Percentiles rank a stretch among this genome's conserved stretches.
These are phyloP conservation scores for Cartodere bifasciata DNA, from an alignment of 2,888 invertebrate genomes.

Conservation along the genomic window DNA sequence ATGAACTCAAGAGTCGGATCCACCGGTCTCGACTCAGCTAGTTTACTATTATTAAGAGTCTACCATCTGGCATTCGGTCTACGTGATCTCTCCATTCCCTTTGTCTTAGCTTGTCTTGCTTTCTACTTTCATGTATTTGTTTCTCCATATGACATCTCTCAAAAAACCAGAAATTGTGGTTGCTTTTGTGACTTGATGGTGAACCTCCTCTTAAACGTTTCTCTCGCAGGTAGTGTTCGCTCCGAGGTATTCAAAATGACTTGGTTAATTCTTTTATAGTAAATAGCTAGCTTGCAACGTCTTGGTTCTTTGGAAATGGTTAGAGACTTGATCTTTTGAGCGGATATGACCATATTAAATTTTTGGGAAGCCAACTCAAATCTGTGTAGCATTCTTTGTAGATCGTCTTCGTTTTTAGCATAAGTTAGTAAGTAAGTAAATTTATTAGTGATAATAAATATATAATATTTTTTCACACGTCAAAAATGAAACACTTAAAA, in stretches of 20 bases:
- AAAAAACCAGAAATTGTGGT: constrained; percentile 5
- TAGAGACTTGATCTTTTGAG: constrained; percentile 3
- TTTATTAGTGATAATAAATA: too few relatives aligned
- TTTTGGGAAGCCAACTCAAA: constrained; percentile 1
- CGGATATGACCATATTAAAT: constrained; percentile 5
- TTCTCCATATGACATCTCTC: constrained; percentile 5
- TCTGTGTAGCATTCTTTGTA: constrained; percentile 5
- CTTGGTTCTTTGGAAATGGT: constrained; percentile 4
- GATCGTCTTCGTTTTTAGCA: constrained; percentile 5
- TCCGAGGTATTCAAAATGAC: constrained; percentile 5
- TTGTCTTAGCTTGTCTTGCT: too few relatives aligned
- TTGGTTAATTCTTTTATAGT: constrained; percentile 4
- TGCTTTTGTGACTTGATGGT: constrained; percentile 7
- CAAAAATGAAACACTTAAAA: too few relatives aligned
- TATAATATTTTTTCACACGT: too few relatives aligned
- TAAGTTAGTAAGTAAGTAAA: too few relatives aligned
- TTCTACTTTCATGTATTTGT: constrained; percentile 6
- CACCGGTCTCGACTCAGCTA: too few relatives aligned
- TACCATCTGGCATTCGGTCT: too few relatives aligned
- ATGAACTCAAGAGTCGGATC: too few relatives aligned
- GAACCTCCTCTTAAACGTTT: constrained; percentile 6
- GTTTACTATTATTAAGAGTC: too few relatives aligned
- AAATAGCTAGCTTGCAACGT: constrained; percentile 1
- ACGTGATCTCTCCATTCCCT: too few relatives aligned
- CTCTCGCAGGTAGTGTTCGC: constrained; percentile 4